A percentile compares a stretch with the other conserved stretches of the same genome.
Conservation (phyloP, 1,140 invertebrate species). For the Littorina saxatilis region DNA sequence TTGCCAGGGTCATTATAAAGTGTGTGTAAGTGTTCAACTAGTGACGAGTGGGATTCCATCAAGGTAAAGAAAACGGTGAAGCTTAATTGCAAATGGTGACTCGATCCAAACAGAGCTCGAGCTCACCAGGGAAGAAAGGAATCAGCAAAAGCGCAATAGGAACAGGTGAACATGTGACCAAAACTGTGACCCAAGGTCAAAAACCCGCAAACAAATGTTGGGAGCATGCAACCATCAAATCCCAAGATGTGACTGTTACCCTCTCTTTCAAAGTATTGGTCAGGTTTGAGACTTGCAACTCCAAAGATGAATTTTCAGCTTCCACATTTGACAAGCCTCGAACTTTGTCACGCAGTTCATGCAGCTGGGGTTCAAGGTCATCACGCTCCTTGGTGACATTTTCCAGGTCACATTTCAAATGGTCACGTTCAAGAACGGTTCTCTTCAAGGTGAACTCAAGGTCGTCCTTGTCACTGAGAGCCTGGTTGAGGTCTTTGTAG, state of each 20-base stretch:
- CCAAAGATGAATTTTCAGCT: conserved; percentile 33
- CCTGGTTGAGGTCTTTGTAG: conserved; percentile 36
- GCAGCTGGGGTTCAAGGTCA: conserved; percentile 17
- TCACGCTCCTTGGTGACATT: conserved; percentile 29
- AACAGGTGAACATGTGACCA: too few relatives aligned
- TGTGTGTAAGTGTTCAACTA: too few relatives aligned
- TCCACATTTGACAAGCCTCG: conserved; percentile 35
- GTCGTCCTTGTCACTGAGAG: conserved; percentile 34
- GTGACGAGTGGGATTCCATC: too few relatives aligned
- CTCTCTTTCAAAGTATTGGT: conserved; percentile 36
- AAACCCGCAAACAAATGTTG: not conserved
- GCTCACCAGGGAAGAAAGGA: too few relatives aligned
- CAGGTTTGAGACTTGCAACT: conserved; percentile 37
- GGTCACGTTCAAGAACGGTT: conserved; percentile 42
- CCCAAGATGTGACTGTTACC: conserved; percentile 34
- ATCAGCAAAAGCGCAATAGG: too few relatives aligned
- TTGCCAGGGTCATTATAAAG: too few relatives aligned
- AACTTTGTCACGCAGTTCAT: conserved; percentile 27
- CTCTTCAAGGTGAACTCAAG: conserved; percentile 41
- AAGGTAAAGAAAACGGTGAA: too few relatives aligned
- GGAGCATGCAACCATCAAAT: not conserved
- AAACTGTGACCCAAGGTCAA: not conserved
- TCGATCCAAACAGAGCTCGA: too few relatives aligned
- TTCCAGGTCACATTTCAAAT: conserved; percentile 38
- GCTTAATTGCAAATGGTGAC: too few relatives aligned